Evolutionary conservation across 2,888 invertebrate species (phyloP).

Genomic region (Limnephilus lunatus): DNA sequence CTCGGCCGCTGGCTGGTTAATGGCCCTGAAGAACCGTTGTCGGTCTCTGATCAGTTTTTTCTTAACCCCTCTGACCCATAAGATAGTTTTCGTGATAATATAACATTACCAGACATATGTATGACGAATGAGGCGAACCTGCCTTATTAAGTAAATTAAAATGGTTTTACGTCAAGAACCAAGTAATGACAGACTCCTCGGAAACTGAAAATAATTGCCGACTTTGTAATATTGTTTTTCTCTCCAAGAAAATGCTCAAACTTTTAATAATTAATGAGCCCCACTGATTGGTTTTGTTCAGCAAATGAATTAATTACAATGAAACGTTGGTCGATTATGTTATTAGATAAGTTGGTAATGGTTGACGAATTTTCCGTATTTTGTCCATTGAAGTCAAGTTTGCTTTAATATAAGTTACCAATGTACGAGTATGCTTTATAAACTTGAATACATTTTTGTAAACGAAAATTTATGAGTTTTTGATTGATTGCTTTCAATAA

Average conservation of each 20-base stretch:
- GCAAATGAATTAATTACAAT: not conserved
- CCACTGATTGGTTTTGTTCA: no score
- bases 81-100: no score
- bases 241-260: not conserved
- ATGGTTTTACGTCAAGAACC: not conserved
- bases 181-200: not conserved
- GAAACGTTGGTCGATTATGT: not conserved
- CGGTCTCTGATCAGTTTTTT: no score
- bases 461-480: not conserved
- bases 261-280: not conserved
- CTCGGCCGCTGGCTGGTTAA: no score
- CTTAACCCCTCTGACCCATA: no score
- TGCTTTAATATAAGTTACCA: not conserved
- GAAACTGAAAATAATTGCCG: not conserved
- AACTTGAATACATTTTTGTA: not conserved
- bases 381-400: not conserved
- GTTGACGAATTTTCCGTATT: not conserved
- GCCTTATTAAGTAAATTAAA: no score
- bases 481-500: slow-evolving; percentile 9
- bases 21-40: no score
- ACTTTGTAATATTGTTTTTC: not conserved
- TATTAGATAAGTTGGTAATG: not conserved
- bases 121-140: no score
- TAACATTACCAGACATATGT: no score
- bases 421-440: not conserved